Evolutionary conservation across 2,113 vertebrate species (phyloP), one percentile per base, ranked within the genome.

Genomic region (Cynocephalus volans): DNA sequence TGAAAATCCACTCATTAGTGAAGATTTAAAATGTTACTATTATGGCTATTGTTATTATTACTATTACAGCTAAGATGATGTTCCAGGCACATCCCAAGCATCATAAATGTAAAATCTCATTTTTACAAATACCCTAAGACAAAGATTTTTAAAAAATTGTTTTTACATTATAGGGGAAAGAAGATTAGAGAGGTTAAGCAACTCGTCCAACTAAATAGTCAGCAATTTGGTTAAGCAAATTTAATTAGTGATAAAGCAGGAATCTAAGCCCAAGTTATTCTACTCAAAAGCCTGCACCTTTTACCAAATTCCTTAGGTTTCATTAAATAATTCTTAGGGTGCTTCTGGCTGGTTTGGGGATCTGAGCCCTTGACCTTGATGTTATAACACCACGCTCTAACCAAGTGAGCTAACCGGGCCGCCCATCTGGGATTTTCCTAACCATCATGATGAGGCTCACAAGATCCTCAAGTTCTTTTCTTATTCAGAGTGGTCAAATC

Each of bases 41-140:
- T 88, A 48, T 10, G 50, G 17, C 56, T 58, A 8, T 58, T 88
- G 36, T 50, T 87, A 5, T 81, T 67, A 64, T 50, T 73, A 79
- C 67, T 50, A 69, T 48, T n/a, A 33, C 19, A 92, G 28, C 41
- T 50, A 92, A 90, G 24, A 45, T 11, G 28, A 62, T 50, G 52
- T 62, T 89, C 79, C 41, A 80, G 41, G 8, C 18, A 83, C 36
- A 70, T 87, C 15, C 6, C 56, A 88, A 88, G n/a, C 87, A 83
- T 64, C 93, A 90, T 60, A 88, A 80, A 84, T 48, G 7, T 33
- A 19, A 69, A 76, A 92, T 72, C 52, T 84, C 26, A n/a, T 80
- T 79, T 88, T 84, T 91, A 72, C 6, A 75, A 80, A 67, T 58
- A 77, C 6, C 17, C 6, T 23, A 84, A 72, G 45, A 65, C 5